phyloP scores from a whole-genome alignment of 2,888 invertebrate genomes.

The Phengaris arion region DNA sequence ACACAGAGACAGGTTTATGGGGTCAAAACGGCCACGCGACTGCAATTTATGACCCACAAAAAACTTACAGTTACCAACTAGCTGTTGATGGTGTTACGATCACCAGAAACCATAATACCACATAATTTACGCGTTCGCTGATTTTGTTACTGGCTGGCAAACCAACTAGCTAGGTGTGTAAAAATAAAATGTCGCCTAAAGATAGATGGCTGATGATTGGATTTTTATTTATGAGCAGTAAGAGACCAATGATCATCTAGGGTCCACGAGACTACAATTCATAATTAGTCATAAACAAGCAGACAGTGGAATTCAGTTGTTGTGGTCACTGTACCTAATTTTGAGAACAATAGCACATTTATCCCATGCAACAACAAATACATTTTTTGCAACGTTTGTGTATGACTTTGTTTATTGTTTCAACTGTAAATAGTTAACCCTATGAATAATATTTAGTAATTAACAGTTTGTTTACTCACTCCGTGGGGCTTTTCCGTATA shows the following conservation, averaged over 20 bases:
- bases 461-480: not conserved
- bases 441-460: slow-evolving; percentile 3
- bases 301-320: not conserved
- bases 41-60: slow-evolving; percentile 5
- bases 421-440: not conserved
- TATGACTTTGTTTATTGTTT: slow-evolving; percentile 11
- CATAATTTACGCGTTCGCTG: not conserved
- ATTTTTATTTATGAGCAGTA: not conserved
- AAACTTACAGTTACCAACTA: slow-evolving; percentile 11
- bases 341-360: not conserved
- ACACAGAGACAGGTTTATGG: slow-evolving; percentile 16
- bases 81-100: slow-evolving; percentile 12
- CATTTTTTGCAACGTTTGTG: slow-evolving; percentile 17
- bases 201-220: too few species aligned
- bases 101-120: slow-evolving; percentile 3
- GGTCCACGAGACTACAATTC: not conserved
- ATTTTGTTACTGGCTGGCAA: not conserved
- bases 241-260: not conserved
- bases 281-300: not conserved
- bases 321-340: not conserved
- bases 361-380: slow-evolving; percentile 5
- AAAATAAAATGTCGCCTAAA: not conserved
- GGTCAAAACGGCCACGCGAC: slow-evolving; percentile 22
- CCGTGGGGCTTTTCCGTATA: not conserved
- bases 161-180: not conserved